Evolutionary conservation across 2,113 vertebrate genomes (phyloP), one percentile per base, ranked within the genome.

Genomic region (Mobula birostris): DNA sequence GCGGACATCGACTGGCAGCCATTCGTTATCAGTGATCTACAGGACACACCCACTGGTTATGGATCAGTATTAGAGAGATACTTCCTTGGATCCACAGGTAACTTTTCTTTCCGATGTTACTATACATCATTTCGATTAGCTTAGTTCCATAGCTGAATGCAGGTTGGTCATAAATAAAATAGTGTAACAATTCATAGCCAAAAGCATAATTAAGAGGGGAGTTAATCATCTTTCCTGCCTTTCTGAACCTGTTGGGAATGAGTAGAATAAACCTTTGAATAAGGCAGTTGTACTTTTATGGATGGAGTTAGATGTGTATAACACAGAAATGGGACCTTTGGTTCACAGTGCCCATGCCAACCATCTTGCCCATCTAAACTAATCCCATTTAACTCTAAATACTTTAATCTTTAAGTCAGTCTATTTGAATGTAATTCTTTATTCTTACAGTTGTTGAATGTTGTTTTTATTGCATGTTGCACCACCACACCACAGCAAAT

Each of bases 61-160:
- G 98, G 98, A 77, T 98, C 98, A 0, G 96, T 98, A 36, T 94
- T 98, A 93, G 98, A 98, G 94, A 97, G 97, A n/a, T 98, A 97
- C 95, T 99, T 99, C 94, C 94, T 99, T 94, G 97, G 97, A 94
- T 99, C 98, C 0, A 97, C 98, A 96, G 98, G 98, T 98, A 96
- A 97, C 94, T 70, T 74, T 15, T n/a, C 21, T 88, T 27, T 90
- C 5, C 14, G 32, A 4, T 79, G n/a, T 4, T 29, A 66, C 29
- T 66, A 29, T 7, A 66, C 12, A 1, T 12, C 66, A 88, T 66
- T 88, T 90, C 61, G 15, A 5, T 7, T 8, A 90, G 61, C n/a
- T 68, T n/a, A 32, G 15, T 90, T 29, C 17, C 5, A n/a, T 6
- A 1, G 1, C 15, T n/a, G 14, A 32, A 90, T 6, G 8, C 24